A percentile compares a stretch with the other conserved stretches of the same genome.
phyloP scores from a whole-genome alignment of 2,113 vertebrate genomes.

The Globicephala melas region DNA sequence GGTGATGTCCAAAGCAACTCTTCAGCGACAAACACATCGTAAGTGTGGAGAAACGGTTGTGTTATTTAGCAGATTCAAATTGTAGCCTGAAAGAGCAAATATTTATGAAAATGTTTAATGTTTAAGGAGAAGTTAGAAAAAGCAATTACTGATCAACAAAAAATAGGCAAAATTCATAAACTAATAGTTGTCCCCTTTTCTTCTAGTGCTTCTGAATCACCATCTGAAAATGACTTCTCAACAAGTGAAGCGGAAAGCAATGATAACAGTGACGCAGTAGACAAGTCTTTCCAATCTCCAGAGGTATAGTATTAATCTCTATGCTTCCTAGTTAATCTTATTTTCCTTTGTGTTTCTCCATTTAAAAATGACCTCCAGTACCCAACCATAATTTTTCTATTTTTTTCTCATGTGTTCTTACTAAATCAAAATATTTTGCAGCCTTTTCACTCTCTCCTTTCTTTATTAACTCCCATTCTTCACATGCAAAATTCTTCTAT shows the following conservation, averaged over 20 bases:
- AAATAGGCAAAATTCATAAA: not conserved
- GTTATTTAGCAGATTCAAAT: not conserved
- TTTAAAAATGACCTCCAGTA: not conserved
- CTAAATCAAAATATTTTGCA: not conserved
- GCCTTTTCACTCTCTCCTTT: not conserved
- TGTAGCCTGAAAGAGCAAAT: not conserved
- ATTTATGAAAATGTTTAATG: not conserved
- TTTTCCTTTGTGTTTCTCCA: not conserved
- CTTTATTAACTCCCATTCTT: not conserved
- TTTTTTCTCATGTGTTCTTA: not conserved
- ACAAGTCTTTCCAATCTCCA: not conserved
- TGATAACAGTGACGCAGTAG: rapidly evolving
- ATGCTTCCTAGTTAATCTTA: not conserved
- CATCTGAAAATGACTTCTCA: not conserved
- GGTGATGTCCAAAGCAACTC: rapidly evolving
- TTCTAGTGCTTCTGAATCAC: not conserved
- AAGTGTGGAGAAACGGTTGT: slow-evolving; percentile 10
- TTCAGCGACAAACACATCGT: not conserved
- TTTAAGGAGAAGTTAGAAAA: not conserved
- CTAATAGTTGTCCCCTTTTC: not conserved
- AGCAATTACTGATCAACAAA: not conserved
- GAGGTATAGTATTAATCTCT: slow-evolving; percentile 61
- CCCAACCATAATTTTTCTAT: not conserved
- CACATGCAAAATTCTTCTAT: not conserved
- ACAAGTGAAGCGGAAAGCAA: rapidly evolving